Conservation (phyloP, 1,140 invertebrate genomes). For the Danaus plexippus region DNA sequence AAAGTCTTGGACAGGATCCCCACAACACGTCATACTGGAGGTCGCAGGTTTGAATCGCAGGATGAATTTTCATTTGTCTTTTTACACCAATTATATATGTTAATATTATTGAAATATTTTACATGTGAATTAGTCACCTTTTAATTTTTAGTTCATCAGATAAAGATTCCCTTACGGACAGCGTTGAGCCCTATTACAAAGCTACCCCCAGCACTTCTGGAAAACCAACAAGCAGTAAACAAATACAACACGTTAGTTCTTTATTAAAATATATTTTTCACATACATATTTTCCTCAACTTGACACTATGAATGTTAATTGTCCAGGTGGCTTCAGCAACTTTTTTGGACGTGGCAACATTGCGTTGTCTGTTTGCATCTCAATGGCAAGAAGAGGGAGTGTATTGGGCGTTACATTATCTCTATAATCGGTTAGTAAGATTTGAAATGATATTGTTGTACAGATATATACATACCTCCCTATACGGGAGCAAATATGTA, state of each 20-base stretch:
- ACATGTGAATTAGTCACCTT: background rate
- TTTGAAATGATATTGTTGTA: background rate
- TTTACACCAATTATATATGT: too few species aligned
- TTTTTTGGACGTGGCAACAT: slow-evolving; percentile 95
- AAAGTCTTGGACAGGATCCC: too few species aligned
- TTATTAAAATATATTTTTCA: background rate
- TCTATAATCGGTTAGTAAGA: slow-evolving; percentile 83
- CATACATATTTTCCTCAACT: background rate
- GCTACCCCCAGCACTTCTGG: slow-evolving; percentile 48
- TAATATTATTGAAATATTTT: background rate
- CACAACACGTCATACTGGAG: too few species aligned
- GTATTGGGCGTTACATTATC: slow-evolving; percentile 96
- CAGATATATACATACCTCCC: too few species aligned
- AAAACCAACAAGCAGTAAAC: slow-evolving; percentile 44
- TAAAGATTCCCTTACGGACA: slow-evolving; percentile 67
- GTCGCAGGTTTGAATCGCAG: too few species aligned
- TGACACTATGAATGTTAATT: slow-evolving; percentile 1
- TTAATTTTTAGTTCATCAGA: slow-evolving; percentile 60
- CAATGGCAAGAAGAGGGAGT: slow-evolving; percentile 99
- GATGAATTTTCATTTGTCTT: too few species aligned
- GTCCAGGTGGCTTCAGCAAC: slow-evolving; percentile 88
- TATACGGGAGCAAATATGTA: slow-evolving; percentile 3
- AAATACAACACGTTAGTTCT: slow-evolving; percentile 41
- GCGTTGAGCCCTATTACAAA: slow-evolving; percentile 43
- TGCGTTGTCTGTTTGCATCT: slow-evolving; percentile 95